These are phyloP conservation scores for Esperia sulphurella DNA, from an alignment of 2,888 invertebrate species.

Conservation along the genomic window DNA sequence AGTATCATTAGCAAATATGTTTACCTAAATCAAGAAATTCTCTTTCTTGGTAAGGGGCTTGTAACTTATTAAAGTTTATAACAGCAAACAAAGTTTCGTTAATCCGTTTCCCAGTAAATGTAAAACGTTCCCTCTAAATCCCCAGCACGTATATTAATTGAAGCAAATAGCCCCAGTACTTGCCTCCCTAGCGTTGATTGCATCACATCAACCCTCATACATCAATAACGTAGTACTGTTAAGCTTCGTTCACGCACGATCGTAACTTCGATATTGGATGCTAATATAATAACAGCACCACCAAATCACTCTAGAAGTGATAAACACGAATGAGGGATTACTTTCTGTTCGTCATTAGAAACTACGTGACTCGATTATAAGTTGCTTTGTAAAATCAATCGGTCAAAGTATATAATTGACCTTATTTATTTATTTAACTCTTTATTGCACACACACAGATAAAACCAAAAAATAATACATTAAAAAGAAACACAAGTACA, in stretches of 20 bases:
- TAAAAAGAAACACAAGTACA: too few species aligned
- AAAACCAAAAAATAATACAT: too few species aligned
- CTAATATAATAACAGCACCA: conserved; percentile 30
- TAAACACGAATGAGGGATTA: conserved; percentile 31
- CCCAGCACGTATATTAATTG: conserved; percentile 35
- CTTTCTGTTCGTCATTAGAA: conserved; percentile 20
- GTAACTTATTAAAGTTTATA: too few species aligned
- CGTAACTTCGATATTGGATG: conserved; percentile 25
- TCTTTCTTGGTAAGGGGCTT: not conserved
- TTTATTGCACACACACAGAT: too few species aligned
- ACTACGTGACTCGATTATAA: not conserved
- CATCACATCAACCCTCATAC: conserved; percentile 31
- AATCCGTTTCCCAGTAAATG: conserved; percentile 3
- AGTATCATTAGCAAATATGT: too few species aligned
- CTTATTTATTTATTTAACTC: too few species aligned
- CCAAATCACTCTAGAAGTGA: conserved; percentile 24
- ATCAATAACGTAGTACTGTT: conserved; percentile 15
- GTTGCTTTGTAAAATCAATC: too few species aligned
- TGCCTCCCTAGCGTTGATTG: conserved; percentile 37
- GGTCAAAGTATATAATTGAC: too few species aligned
- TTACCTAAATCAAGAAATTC: too few species aligned
- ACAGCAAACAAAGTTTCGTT: not conserved
- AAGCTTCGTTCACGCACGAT: conserved; percentile 17
- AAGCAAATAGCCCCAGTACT: conserved; percentile 38
- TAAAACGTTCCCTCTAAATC: conserved; percentile 19